These are phyloP conservation scores for Tigriopus californicus DNA, from an alignment of 2,888 invertebrate genomes.

Conservation along the genomic window DNA sequence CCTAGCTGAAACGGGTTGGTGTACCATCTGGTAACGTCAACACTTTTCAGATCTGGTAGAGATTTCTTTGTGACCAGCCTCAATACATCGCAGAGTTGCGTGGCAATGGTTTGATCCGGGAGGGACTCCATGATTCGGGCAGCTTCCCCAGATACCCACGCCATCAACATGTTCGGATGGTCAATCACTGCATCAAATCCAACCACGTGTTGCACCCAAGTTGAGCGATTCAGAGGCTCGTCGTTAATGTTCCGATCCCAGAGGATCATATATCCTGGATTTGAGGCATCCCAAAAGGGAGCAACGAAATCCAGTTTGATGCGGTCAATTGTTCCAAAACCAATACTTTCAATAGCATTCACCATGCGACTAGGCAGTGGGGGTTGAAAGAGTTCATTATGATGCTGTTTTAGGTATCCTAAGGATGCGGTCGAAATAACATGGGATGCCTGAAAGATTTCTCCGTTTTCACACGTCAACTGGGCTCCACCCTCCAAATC, in stretches of 20 bases:
- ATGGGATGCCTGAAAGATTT: slow-evolving; percentile 18
- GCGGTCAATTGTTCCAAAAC: slow-evolving; percentile 27
- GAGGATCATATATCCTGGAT: slow-evolving; percentile 6
- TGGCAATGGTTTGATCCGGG: neutral
- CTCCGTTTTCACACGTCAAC: neutral
- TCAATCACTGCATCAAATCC: slow-evolving; percentile 1
- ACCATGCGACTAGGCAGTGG: neutral
- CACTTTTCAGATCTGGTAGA: neutral
- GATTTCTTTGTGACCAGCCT: neutral
- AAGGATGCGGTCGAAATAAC: slow-evolving; percentile 26
- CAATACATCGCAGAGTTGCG: neutral
- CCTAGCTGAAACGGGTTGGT: neutral
- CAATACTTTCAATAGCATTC: slow-evolving; percentile 19
- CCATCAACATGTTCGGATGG: slow-evolving; percentile 10
- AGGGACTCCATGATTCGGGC: neutral
- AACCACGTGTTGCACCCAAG: neutral
- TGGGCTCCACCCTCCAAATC: neutral
- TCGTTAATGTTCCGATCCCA: neutral
- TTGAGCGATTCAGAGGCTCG: neutral
- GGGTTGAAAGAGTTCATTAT: neutral
- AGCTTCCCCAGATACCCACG: slow-evolving; percentile 11
- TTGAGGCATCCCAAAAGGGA: slow-evolving; percentile 22
- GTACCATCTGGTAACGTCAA: slow-evolving; percentile 6
- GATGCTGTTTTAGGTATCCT: slow-evolving; percentile 23
- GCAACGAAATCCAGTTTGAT: slow-evolving; percentile 25